phyloP scores from a whole-genome alignment of 2,113 vertebrate species.

The Pomatorhinus ruficollis region DNA sequence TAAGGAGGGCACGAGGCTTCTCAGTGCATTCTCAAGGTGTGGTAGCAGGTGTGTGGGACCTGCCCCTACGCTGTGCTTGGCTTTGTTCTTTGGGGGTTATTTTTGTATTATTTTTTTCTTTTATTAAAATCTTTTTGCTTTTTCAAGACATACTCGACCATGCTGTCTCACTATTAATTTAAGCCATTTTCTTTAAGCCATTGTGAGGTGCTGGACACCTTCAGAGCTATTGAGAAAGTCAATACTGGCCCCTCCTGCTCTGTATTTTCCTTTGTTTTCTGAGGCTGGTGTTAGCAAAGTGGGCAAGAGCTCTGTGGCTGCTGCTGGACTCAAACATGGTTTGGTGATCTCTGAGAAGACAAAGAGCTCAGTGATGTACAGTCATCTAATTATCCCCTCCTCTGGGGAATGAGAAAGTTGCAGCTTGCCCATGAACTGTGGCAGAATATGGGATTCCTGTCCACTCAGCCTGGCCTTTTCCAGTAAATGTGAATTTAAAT shows the following conservation, averaged over 20 bases:
- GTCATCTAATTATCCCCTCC: neutral
- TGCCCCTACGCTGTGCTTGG: too few relatives aligned
- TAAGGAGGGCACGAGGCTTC: too few relatives aligned
- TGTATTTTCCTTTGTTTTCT: neutral
- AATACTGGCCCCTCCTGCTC: neutral
- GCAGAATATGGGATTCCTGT: neutral
- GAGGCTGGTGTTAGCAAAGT: neutral
- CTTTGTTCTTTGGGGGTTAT: too few relatives aligned
- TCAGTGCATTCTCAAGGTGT: too few relatives aligned
- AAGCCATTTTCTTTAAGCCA: too few relatives aligned
- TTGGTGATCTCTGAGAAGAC: neutral
- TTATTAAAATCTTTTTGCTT: too few relatives aligned
- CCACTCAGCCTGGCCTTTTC: neutral
- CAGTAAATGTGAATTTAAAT: neutral
- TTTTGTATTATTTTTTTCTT: too few relatives aligned
- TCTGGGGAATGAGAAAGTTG: neutral
- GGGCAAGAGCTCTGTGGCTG: neutral
- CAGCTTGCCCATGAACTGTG: neutral
- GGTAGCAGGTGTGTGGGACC: too few relatives aligned
- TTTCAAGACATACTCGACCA: too few relatives aligned
- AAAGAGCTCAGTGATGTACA: neutral
- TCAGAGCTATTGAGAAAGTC: too few relatives aligned
- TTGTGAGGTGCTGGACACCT: too few relatives aligned
- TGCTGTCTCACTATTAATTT: too few relatives aligned
- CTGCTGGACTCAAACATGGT: neutral